Evolutionary conservation across 2,888 invertebrate genomes (phyloP).

Genomic region (Diploptera punctata): DNA sequence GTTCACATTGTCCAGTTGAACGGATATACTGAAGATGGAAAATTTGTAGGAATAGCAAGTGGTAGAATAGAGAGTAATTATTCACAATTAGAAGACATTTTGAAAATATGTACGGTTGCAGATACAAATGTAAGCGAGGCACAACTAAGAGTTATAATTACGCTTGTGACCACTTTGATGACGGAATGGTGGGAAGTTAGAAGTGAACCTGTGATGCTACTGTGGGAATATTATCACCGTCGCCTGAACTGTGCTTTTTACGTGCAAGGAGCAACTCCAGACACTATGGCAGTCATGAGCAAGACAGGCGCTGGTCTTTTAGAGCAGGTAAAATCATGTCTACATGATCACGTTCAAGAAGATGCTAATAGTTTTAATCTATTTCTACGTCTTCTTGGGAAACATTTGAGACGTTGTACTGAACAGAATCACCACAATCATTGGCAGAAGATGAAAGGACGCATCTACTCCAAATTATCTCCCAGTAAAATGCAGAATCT

Average conservation of each 20-base stretch:
- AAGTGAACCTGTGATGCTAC: conserved; percentile 57
- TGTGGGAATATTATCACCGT: conserved; percentile 67
- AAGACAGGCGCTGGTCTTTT: conserved; percentile 50
- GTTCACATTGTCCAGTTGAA: conserved; percentile 33
- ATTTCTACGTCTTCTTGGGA: conserved; percentile 45
- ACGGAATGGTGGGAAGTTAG: conserved; percentile 59
- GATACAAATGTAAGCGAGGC: conserved; percentile 56
- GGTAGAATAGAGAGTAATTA: conserved; percentile 54
- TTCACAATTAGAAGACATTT: conserved; percentile 55
- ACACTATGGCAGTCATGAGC: conserved; percentile 55
- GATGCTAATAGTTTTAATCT: conserved; percentile 49
- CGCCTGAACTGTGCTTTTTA: conserved; percentile 62
- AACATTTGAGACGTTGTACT: conserved; percentile 42
- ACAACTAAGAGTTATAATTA: conserved; percentile 57
- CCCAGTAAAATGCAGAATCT: conserved; percentile 61
- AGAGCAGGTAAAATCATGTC: conserved; percentile 37
- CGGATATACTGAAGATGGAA: conserved; percentile 33
- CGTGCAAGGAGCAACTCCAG: conserved; percentile 56
- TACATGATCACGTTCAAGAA: conserved; percentile 48
- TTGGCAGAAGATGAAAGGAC: conserved; percentile 61
- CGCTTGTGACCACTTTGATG: conserved; percentile 55
- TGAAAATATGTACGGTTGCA: conserved; percentile 57
- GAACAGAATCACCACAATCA: conserved; percentile 45
- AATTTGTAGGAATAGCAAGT: conserved; percentile 48
- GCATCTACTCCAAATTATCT: conserved; percentile 65